phyloP scores from a whole-genome alignment of 2,888 invertebrate species.

The Mimachlamys varia region DNA sequence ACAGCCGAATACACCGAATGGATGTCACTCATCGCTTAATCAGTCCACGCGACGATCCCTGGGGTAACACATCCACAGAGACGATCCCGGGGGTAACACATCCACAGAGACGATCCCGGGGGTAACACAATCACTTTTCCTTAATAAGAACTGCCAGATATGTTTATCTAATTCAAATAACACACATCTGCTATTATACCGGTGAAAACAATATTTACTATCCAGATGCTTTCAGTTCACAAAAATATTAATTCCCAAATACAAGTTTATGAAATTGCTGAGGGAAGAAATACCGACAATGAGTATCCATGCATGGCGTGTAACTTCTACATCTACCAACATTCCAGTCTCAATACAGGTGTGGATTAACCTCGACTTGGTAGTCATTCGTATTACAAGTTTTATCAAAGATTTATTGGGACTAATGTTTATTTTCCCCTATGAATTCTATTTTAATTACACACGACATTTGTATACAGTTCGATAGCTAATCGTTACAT shows the following conservation, averaged over 20 bases:
- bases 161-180: not conserved
- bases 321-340: not conserved
- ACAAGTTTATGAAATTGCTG: not conserved
- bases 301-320: not conserved
- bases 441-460: conserved; percentile 34
- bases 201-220: not conserved
- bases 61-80: not conserved
- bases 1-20: conserved; percentile 8
- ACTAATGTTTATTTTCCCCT: conserved; percentile 4
- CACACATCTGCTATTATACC: not conserved
- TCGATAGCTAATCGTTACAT: conserved; percentile 19
- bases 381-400: conserved; percentile 25
- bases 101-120: not conserved
- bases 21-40: not conserved
- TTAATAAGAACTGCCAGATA: not conserved
- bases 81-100: not conserved
- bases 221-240: not conserved
- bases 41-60: not conserved
- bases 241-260: not conserved
- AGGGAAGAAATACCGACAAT: not conserved
- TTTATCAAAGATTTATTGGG: not conserved
- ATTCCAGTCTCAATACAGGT: not conserved
- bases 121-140: not conserved
- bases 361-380: not conserved
- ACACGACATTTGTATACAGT: not conserved